Conservation (phyloP, 2,113 vertebrate species). For the Neogobius melanostomus region DNA sequence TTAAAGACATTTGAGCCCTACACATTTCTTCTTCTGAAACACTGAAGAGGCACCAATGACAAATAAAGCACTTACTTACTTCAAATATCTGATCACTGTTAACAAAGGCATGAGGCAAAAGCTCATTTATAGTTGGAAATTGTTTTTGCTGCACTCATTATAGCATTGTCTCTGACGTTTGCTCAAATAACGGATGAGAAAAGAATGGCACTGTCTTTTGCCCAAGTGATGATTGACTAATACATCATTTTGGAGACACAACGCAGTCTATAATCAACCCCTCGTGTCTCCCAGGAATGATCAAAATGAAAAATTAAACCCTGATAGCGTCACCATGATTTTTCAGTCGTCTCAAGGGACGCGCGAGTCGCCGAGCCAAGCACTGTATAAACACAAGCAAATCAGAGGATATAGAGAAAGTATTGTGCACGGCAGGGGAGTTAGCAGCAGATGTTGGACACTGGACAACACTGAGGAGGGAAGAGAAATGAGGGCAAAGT, state of each 20-base stretch:
- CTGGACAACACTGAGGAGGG: constrained; percentile 7
- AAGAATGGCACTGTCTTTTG: neutral
- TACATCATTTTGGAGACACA: no score
- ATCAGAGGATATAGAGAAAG: constrained; percentile 14
- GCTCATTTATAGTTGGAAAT: no score
- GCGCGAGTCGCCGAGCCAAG: constrained; percentile 28
- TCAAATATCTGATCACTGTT: no score
- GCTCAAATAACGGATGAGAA: no score
- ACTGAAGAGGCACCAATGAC: no score
- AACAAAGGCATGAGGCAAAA: no score
- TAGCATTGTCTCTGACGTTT: no score
- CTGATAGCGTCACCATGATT: neutral
- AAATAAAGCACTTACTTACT: no score
- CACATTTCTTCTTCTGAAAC: no score
- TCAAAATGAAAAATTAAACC: constrained; percentile 4
- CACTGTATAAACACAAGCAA: constrained; percentile 13
- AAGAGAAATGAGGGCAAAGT: constrained; percentile 42
- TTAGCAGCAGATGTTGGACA: constrained; percentile 47
- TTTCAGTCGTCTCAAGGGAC: constrained; percentile 30
- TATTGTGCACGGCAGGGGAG: constrained; percentile 2
- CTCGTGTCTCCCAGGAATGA: neutral
- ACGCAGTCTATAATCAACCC: neutral
- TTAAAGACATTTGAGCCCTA: no score
- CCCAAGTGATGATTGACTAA: no score
- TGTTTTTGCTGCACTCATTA: no score